Conservation (phyloP, 1,140 invertebrate genomes). For the Venturia canescens region DNA sequence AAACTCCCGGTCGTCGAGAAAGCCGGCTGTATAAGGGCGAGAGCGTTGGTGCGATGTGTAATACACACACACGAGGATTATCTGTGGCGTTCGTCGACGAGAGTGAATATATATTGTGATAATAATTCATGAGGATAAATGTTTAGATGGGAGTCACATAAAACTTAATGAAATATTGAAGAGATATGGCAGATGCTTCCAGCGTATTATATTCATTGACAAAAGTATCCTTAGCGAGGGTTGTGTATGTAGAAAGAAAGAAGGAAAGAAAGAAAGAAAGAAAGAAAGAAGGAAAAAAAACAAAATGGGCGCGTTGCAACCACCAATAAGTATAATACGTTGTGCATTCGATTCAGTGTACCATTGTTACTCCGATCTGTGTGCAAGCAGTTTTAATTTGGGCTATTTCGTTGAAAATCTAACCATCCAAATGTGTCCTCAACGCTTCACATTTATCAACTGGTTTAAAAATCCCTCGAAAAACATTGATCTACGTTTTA, state of each 20-base stretch:
- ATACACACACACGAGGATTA: neutral
- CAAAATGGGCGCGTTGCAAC: no score
- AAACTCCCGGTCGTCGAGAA: slow-evolving; percentile 17
- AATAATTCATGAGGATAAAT: slow-evolving; percentile 65
- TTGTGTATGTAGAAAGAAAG: neutral
- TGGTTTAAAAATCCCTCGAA: neutral
- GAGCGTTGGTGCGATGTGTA: neutral
- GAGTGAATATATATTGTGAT: slow-evolving; percentile 70
- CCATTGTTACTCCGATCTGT: no score
- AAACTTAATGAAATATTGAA: neutral
- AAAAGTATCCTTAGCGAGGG: neutral
- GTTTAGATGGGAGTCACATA: neutral
- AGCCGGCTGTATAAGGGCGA: neutral
- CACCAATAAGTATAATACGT: no score
- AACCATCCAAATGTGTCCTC: neutral
- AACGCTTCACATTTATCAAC: slow-evolving; percentile 21
- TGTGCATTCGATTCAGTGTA: no score
- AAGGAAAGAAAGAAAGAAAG: neutral
- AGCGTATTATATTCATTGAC: neutral
- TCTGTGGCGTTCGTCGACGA: slow-evolving; percentile 47
- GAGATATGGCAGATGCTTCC: neutral
- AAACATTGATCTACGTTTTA: slow-evolving; percentile 41
- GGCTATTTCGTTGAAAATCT: no score
- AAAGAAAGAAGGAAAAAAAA: no score
- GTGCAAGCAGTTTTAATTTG: no score